Evolutionary conservation across 2,797 vertebrate species (phyloP), one percentile per base, ranked within the genome.

Genomic region (Glyptemys insculpta): DNA sequence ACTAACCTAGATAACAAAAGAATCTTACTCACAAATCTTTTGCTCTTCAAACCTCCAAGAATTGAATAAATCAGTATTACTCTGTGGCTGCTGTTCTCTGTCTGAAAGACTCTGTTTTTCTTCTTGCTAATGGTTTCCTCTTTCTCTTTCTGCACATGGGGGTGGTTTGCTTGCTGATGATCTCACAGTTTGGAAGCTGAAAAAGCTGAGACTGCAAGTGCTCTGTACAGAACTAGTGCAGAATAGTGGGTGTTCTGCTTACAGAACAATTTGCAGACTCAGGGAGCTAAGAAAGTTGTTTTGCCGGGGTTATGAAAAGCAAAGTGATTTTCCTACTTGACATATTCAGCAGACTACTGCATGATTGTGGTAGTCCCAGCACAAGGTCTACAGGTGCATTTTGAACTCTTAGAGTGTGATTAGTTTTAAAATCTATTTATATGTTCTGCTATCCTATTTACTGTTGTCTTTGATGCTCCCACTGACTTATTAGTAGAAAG

Each of bases 331-430:
- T 68, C 21, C 19, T 37, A 37, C 65, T 37, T 37, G 65, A 68
- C 65, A 68, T 5, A 68, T 37, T 68, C 65, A 37, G n/a, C 19
- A 21, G n/a, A n/a, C 8, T 68, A 11, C 19, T 68, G 19, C 10
- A 37, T 37, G n/a, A 5, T 23, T 68, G 19, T 76, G 62, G 31
- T 49, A 65, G 49, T 49, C 34, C 18, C 0, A 0, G 2, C 50
- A 16, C 81, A 93, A 92, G 85, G 72, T 78, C 31, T 83, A 34
- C 49, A 41, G 59, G 47, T 65, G 52, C 59, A 72, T 85, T 83
- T 85, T 25, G 78, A 94, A 49, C 18, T 78, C 9, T 79, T 52
- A 9, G 9, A 31, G 2, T 5, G 23, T 65, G 29, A 9, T 65
- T 86, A 4, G 6, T 50, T 85, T 94, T 68, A 81, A 56, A 62